phyloP scores from a whole-genome alignment of 2,113 vertebrate genomes.

The Cyprinodon variegatus region DNA sequence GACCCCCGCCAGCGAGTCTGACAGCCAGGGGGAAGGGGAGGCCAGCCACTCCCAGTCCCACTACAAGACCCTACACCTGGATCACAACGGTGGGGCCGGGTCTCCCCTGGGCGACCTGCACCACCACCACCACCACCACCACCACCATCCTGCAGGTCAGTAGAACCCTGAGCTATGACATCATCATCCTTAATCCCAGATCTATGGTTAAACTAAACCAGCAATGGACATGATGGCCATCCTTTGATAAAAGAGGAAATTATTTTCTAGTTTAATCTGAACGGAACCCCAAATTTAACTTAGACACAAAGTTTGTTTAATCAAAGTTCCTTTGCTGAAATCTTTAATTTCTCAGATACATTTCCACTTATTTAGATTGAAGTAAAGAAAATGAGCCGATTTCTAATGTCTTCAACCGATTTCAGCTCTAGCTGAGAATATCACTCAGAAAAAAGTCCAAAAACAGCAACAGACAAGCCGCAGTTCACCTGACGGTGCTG shows the following conservation, averaged over 20 bases:
- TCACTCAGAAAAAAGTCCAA: background rate
- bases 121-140: slow-evolving; percentile 73
- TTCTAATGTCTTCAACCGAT: background rate
- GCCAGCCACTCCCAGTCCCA: slow-evolving; percentile 92
- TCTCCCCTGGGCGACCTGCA: slow-evolving; percentile 92
- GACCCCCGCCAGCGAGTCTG: slow-evolving; percentile 82
- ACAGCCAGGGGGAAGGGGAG: slow-evolving; percentile 89
- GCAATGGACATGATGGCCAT: background rate
- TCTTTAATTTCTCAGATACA: background rate
- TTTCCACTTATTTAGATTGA: background rate
- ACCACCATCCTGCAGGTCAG: slow-evolving; percentile 85
- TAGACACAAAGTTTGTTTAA: background rate
- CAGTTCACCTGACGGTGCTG: slow-evolving; percentile 18
- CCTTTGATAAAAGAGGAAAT: background rate
- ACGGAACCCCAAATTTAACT: too few species aligned
- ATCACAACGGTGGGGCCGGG: slow-evolving; percentile 83
- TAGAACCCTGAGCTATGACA: slow-evolving; percentile 56
- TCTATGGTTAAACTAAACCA: background rate
- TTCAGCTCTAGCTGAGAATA: background rate
- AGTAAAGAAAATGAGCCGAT: background rate
- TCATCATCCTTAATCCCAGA: background rate
- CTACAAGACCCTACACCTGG: slow-evolving; percentile 94
- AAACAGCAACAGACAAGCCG: background rate
- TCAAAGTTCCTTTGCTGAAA: background rate
- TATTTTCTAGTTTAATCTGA: too few species aligned